Evolutionary conservation across 2,797 vertebrate genomes (phyloP).

Genomic region (Tauraco hartlaubi): DNA sequence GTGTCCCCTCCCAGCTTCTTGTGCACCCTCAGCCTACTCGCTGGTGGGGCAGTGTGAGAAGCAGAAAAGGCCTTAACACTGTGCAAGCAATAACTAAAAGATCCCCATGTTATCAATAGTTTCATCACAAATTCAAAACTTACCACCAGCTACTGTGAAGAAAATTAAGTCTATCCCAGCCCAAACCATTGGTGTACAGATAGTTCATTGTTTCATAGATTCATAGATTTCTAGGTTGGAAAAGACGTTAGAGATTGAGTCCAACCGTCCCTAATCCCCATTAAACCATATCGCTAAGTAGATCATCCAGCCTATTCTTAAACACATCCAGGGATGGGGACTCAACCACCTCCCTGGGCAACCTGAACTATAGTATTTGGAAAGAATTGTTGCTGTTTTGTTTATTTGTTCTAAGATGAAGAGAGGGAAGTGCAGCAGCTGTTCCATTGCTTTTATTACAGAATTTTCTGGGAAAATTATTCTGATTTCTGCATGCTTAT

Average conservation of each 20-base stretch:
- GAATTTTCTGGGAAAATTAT: background rate
- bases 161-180: background rate
- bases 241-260: too few species aligned
- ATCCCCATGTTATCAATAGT: background rate
- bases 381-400: background rate
- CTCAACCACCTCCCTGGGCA: too few species aligned
- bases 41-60: background rate
- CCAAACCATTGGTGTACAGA: background rate
- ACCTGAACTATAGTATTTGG: background rate
- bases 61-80: background rate
- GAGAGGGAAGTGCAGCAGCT: background rate
- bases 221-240: too few species aligned
- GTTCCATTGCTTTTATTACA: background rate
- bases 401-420: background rate
- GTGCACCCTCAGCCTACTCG: rapidly evolving
- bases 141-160: background rate
- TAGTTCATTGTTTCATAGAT: background rate
- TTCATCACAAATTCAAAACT: background rate
- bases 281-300: too few species aligned
- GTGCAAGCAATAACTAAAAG: background rate
- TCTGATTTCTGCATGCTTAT: background rate
- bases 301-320: too few species aligned
- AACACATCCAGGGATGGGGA: too few species aligned
- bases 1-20: background rate
- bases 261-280: too few species aligned